These are phyloP conservation scores for Eolophus roseicapilla DNA, from an alignment of 2,113 vertebrate genomes.

Conservation along the genomic window DNA sequence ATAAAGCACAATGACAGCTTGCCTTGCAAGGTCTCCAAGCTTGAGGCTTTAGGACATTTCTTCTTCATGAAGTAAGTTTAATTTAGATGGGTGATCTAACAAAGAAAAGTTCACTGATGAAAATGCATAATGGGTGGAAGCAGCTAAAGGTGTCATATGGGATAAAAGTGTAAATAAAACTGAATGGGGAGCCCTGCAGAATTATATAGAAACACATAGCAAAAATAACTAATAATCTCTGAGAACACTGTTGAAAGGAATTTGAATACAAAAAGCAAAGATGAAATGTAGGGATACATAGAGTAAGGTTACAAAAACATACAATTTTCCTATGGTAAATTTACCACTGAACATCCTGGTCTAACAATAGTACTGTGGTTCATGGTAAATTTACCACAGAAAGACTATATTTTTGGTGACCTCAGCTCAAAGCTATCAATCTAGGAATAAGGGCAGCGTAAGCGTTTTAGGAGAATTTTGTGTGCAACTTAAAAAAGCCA, in stretches of 20 bases:
- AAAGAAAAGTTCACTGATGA: not conserved
- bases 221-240: not conserved
- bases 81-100: not conserved
- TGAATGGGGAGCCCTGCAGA: fast-evolving
- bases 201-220: not conserved
- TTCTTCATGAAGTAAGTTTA: not conserved
- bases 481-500: not conserved
- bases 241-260: not conserved
- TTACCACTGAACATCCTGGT: not conserved
- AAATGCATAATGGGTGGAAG: not conserved
- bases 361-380: constrained; percentile 16
- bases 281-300: not conserved
- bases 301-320: not conserved
- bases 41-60: not conserved
- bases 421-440: not conserved
- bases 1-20: not conserved
- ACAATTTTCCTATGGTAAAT: constrained; percentile 22
- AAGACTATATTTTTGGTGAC: not conserved
- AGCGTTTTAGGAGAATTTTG: not conserved
- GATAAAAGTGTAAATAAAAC: not conserved
- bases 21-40: not conserved
- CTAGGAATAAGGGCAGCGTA: not conserved
- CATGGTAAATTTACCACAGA: constrained; percentile 14
- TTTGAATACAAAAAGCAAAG: not conserved
- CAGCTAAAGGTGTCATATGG: not conserved